Conservation (phyloP, 2,113 vertebrate genomes). For the Oncorhynchus masou region DNA sequence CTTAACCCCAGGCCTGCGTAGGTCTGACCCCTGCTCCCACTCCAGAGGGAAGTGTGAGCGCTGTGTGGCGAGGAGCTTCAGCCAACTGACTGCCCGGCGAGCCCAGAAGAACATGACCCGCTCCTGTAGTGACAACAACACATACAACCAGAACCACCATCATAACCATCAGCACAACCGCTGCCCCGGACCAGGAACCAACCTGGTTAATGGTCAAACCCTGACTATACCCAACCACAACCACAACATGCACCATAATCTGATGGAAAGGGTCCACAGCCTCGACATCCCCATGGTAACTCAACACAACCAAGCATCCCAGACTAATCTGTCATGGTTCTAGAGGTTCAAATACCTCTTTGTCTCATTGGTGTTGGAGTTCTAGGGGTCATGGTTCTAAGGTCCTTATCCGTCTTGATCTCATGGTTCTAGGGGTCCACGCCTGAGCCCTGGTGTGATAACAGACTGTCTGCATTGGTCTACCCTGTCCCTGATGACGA, state of each 20-base stretch:
- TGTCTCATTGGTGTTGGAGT: too few relatives aligned
- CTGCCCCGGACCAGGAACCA: constrained; percentile 23
- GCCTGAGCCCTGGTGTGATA: constrained; percentile 57
- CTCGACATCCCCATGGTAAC: constrained; percentile 67
- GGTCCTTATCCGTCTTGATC: neutral
- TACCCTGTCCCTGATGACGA: constrained; percentile 44
- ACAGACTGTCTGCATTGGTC: constrained; percentile 56
- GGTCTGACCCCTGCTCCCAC: constrained; percentile 74
- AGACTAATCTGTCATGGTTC: too few relatives aligned
- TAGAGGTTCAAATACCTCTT: too few relatives aligned
- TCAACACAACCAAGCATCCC: too few relatives aligned
- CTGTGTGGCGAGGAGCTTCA: constrained; percentile 61
- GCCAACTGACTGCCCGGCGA: constrained; percentile 55
- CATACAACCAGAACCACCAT: constrained; percentile 58
- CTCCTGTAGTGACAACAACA: constrained; percentile 84
- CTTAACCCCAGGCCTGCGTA: constrained; percentile 69
- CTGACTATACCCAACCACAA: constrained; percentile 15
- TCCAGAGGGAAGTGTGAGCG: constrained; percentile 75
- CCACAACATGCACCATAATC: constrained; percentile 33
- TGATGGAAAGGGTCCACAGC: constrained; percentile 64
- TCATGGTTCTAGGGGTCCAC: constrained; percentile 6
- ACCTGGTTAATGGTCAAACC: constrained; percentile 36
- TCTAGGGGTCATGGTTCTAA: too few relatives aligned
- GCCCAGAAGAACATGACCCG: constrained; percentile 79
- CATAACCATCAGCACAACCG: constrained; percentile 1